Conservation (phyloP, 92 coral and sea anemone species). For the Ricordea florida region DNA sequence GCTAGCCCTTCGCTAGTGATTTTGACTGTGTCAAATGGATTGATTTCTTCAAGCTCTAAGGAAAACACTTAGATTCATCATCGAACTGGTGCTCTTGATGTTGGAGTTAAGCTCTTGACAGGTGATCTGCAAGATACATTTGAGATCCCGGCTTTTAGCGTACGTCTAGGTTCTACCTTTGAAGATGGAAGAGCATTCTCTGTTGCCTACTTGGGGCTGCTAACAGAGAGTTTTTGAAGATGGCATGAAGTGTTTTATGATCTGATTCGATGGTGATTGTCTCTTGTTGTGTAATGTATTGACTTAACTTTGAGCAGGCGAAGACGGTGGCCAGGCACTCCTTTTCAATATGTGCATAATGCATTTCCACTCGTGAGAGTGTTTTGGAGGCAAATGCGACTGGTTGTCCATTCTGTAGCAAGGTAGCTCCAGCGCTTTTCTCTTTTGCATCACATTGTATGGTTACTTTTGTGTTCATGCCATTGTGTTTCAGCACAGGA, state of each 20-base stretch:
- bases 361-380: neutral
- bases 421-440: too few species aligned
- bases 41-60: slow-evolving; percentile 19
- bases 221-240: slow-evolving; percentile 24
- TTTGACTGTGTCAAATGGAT: slow-evolving; percentile 21
- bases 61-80: slow-evolving; percentile 28
- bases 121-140: slow-evolving; percentile 3
- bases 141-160: slow-evolving; percentile 12
- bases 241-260: slow-evolving; percentile 21
- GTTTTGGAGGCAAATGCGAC: too few species aligned
- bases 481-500: too few species aligned
- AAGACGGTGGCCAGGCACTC: neutral
- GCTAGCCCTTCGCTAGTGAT: slow-evolving; percentile 32
- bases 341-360: neutral
- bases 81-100: neutral
- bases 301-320: too few species aligned
- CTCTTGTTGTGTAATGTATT: slow-evolving; percentile 1
- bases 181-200: slow-evolving; percentile 41
- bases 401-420: too few species aligned
- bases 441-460: too few species aligned
- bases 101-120: slow-evolving; percentile 22
- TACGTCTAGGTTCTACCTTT: slow-evolving; percentile 20
- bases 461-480: too few species aligned
- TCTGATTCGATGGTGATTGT: slow-evolving; percentile 20
- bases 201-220: slow-evolving; percentile 33